These are phyloP conservation scores for Ploceus nigricollis DNA, from an alignment of 2,113 vertebrate genomes.

Conservation along the genomic window DNA sequence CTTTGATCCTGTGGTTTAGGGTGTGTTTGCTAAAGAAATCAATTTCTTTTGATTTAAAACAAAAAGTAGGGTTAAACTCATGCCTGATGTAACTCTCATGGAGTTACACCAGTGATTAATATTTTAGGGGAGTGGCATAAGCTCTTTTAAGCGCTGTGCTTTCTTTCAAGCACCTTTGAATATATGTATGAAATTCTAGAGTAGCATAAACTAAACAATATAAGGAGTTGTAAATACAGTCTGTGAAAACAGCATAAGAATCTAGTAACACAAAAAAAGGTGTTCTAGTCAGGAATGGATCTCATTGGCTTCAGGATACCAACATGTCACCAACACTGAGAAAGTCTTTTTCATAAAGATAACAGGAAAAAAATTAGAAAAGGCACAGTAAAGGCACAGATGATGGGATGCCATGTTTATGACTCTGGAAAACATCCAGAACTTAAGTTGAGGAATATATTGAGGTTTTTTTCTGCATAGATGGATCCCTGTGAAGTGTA, in stretches of 20 bases:
- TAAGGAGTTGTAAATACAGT: constrained; percentile 40
- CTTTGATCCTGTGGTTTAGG: constrained; percentile 67
- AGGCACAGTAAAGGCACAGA: background rate
- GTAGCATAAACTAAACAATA: constrained; percentile 34
- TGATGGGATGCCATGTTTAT: constrained; percentile 26
- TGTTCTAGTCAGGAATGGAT: background rate
- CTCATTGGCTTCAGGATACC: background rate
- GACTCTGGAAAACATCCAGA: constrained; percentile 48
- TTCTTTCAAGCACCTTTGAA: constrained; percentile 48
- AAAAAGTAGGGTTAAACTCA: constrained; percentile 37
- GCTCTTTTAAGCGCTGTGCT: constrained; percentile 33
- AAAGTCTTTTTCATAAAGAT: constrained; percentile 30
- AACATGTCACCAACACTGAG: background rate
- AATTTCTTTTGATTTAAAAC: constrained; percentile 60
- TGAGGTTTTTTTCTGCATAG: background rate
- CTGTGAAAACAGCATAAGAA: constrained; percentile 25
- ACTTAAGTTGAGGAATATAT: constrained; percentile 1
- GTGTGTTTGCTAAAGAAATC: constrained; percentile 62
- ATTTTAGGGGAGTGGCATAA: constrained; percentile 3
- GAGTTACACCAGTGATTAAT: constrained; percentile 49
- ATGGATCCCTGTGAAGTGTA: constrained; percentile 42
- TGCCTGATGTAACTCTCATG: constrained; percentile 49
- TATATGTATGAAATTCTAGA: constrained; percentile 30
- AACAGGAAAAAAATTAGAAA: constrained; percentile 23
- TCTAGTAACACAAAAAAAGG: background rate